Evolutionary conservation across 2,113 vertebrate genomes (phyloP).

Genomic region (Neotoma lepida): DNA sequence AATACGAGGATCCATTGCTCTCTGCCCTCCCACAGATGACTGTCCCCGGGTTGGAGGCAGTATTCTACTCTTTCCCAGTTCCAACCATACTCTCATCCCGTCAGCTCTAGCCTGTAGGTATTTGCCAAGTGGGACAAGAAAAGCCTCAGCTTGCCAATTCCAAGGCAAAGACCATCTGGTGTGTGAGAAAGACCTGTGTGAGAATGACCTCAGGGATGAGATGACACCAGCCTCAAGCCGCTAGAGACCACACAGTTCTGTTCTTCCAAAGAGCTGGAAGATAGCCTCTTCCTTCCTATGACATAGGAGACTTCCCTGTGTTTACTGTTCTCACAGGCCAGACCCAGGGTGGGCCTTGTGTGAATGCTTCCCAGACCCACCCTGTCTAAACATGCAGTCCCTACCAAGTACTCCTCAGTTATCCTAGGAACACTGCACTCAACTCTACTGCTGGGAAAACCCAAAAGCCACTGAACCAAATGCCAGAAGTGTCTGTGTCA

Average conservation of each 20-base stretch:
- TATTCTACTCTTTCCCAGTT: background rate
- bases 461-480: background rate
- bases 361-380: slow-evolving; percentile 71
- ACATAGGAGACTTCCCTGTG: slow-evolving; percentile 44
- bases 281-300: slow-evolving; percentile 34
- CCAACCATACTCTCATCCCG: background rate
- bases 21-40: background rate
- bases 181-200: slow-evolving; percentile 46
- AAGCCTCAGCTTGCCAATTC: background rate
- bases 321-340: slow-evolving; percentile 71
- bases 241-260: background rate
- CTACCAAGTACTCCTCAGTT: background rate
- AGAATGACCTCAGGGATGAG: slow-evolving; percentile 14
- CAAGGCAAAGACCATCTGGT: slow-evolving; percentile 61
- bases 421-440: background rate
- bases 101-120: background rate
- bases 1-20: fast-evolving
- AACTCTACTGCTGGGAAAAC: background rate
- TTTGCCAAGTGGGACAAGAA: slow-evolving; percentile 50
- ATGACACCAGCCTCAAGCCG: slow-evolving; percentile 15
- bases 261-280: background rate
- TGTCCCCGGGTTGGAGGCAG: background rate
- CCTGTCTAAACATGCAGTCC: slow-evolving; percentile 73
- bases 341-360: slow-evolving; percentile 72
- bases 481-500: background rate